Conservation (phyloP, 2,113 vertebrate genomes). For the Gambusia affinis region DNA sequence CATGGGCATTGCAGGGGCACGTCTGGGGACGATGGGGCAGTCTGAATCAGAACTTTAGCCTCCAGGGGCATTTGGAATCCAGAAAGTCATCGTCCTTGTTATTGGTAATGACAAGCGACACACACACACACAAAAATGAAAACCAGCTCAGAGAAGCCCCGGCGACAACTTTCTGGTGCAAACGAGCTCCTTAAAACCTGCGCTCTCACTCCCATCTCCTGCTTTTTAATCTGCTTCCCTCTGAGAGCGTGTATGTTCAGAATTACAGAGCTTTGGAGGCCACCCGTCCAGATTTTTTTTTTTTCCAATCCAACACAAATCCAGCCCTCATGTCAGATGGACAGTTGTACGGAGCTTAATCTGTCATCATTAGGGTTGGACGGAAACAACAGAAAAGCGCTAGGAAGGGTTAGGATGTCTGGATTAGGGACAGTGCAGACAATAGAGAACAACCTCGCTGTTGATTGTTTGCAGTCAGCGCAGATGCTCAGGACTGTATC, state of each 20-base stretch:
- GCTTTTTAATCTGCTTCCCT: conserved; percentile 67
- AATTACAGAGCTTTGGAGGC: conserved; percentile 73
- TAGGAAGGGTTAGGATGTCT: conserved; percentile 26
- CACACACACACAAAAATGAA: no score
- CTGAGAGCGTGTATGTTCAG: conserved; percentile 52
- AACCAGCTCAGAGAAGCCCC: conserved; percentile 1
- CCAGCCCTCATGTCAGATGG: conserved; percentile 73
- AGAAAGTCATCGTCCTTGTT: conserved; percentile 20
- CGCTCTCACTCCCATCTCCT: conserved; percentile 18
- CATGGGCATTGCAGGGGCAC: conserved; percentile 62
- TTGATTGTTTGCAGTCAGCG: conserved; percentile 27
- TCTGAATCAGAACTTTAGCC: conserved; percentile 62
- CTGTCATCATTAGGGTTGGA: conserved; percentile 66
- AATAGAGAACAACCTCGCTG: conserved; percentile 39
- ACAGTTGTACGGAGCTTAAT: conserved; percentile 76
- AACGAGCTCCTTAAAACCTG: conserved; percentile 11
- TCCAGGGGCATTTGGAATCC: conserved; percentile 38
- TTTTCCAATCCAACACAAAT: conserved; percentile 76
- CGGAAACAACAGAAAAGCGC: conserved; percentile 33
- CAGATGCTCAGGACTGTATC: conserved; percentile 17
- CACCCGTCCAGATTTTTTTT: conserved; percentile 72
- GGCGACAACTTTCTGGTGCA: neutral
- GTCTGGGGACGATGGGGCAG: conserved; percentile 57
- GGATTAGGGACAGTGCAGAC: conserved; percentile 68
- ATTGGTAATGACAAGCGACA: conserved; percentile 4